Conservation (phyloP, 2,797 vertebrate genomes). For the Ara ararauna region DNA sequence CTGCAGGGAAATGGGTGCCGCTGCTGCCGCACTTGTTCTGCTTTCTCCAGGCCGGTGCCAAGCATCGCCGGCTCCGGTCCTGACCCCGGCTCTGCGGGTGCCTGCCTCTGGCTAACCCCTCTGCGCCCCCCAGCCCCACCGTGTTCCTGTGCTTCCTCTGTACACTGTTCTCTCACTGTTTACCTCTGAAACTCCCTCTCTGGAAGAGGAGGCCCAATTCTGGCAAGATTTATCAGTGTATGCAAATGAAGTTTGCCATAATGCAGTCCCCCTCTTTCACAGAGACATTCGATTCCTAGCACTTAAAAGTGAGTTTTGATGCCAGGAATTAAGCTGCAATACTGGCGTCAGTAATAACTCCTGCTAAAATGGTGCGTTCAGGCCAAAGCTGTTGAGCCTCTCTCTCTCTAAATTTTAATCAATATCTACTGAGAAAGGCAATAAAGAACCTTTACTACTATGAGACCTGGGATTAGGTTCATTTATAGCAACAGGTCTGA, state of each 20-base stretch:
- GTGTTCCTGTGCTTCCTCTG: rapidly evolving
- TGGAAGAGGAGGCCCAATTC: rapidly evolving
- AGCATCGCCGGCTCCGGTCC: neutral
- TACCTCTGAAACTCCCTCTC: neutral
- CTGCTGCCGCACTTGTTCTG: neutral
- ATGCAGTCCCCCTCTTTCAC: neutral
- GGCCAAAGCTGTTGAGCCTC: neutral
- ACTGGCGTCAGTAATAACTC: neutral
- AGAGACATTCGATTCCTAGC: neutral
- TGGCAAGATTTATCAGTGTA: rapidly evolving
- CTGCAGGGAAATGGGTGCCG: neutral
- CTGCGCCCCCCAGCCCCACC: neutral
- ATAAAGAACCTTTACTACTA: neutral
- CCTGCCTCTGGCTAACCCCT: neutral
- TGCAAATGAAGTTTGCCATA: neutral
- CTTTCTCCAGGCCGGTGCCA: neutral
- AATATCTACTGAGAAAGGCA: neutral
- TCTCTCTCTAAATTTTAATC: neutral
- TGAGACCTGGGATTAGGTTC: neutral
- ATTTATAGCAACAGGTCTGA: neutral
- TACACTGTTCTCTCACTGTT: neutral
- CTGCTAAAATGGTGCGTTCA: neutral
- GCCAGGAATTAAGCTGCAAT: neutral
- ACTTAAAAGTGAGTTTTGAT: neutral
- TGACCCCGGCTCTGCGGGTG: neutral